Evolutionary conservation across 2,797 vertebrate species (phyloP).

Genomic region (Sciurus vulgaris): DNA sequence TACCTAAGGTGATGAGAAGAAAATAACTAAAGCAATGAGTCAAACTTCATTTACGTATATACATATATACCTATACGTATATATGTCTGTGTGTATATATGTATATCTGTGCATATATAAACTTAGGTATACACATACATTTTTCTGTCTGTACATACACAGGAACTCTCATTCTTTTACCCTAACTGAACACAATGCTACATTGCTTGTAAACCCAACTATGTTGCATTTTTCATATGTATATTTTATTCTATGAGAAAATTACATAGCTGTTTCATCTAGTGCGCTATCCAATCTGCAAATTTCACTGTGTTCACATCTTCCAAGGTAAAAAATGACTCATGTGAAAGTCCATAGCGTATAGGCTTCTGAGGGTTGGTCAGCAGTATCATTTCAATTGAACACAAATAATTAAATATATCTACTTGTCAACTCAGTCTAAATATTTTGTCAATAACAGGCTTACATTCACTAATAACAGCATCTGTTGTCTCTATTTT

Average conservation of each 20-base stretch:
- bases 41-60: neutral
- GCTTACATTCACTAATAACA: neutral
- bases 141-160: neutral
- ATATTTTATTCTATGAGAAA: neutral
- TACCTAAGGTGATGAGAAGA: neutral
- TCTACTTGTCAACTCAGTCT: neutral
- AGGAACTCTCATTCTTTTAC: neutral
- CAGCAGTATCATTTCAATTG: neutral
- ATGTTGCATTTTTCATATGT: neutral
- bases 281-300: neutral
- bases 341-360: neutral
- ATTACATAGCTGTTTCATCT: neutral
- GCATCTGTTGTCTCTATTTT: neutral
- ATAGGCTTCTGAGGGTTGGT: neutral
- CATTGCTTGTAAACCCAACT: neutral
- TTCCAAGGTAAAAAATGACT: neutral
- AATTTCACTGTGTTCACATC: neutral
- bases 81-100: neutral
- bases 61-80: too few relatives aligned
- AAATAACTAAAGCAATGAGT: conserved; percentile 35
- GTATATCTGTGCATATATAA: neutral
- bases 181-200: neutral
- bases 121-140: too few relatives aligned
- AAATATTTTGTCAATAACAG: neutral
- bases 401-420: neutral